Percentiles rank a stretch among this genome's conserved stretches.
Conservation (phyloP, 2,888 invertebrate genomes). For the Isotomurus palustris region DNA sequence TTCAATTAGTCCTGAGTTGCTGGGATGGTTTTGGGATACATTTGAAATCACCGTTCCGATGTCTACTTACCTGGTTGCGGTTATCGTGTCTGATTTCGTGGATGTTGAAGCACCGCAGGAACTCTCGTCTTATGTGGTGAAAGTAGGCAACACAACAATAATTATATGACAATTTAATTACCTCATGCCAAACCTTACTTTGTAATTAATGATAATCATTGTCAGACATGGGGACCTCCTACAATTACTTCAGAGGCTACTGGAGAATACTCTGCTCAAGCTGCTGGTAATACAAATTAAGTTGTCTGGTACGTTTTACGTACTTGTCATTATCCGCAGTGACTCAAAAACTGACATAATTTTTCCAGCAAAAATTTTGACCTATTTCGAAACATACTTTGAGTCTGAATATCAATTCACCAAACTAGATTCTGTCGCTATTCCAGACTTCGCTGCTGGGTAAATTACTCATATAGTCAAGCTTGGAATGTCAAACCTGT, state of each 20-base stretch:
- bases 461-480: too few species aligned
- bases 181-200: too few species aligned
- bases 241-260: too few species aligned
- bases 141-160: slow-evolving; percentile 6
- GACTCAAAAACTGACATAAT: too few species aligned
- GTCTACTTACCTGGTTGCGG: slow-evolving; percentile 32
- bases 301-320: too few species aligned
- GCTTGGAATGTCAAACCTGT: too few species aligned
- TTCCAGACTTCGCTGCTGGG: slow-evolving; percentile 31
- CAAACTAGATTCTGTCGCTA: slow-evolving; percentile 29
- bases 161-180: not conserved
- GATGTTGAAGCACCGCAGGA: slow-evolving; percentile 16
- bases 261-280: too few species aligned
- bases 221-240: too few species aligned
- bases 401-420: slow-evolving; percentile 18
- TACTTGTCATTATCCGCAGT: too few species aligned
- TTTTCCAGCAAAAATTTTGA: slow-evolving; percentile 15
- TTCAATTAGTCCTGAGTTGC: slow-evolving; percentile 10
- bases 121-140: slow-evolving; percentile 15
- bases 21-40: slow-evolving; percentile 33
- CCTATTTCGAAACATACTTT: slow-evolving; percentile 20
- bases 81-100: slow-evolving; percentile 34
- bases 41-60: slow-evolving; percentile 20
- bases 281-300: too few species aligned
- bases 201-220: too few species aligned